phyloP scores from a whole-genome alignment of 2,888 invertebrate genomes.

The Axea sp. region DNA sequence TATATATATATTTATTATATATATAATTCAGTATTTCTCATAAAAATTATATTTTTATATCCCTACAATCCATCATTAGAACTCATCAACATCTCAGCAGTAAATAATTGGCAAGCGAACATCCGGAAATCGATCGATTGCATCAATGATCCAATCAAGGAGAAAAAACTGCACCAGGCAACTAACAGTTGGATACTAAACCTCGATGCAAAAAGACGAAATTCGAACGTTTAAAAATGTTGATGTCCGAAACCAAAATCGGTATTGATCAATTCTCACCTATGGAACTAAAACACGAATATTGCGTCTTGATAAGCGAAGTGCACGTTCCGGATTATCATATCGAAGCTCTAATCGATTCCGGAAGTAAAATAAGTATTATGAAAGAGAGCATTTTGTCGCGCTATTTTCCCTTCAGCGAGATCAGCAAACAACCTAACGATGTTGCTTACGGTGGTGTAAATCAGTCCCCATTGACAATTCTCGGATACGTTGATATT shows the following conservation, averaged over 20 bases:
- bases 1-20: too few relatives aligned
- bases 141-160: slow-evolving; percentile 6
- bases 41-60: too few relatives aligned
- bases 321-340: slow-evolving; percentile 1
- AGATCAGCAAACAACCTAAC: not conserved
- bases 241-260: not conserved
- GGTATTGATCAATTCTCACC: not conserved
- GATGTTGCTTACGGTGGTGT: slow-evolving; percentile 45
- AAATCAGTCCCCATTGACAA: slow-evolving; percentile 38
- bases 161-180: not conserved
- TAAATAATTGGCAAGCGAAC: slow-evolving; percentile 38
- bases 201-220: not conserved
- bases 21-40: too few relatives aligned
- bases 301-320: slow-evolving; percentile 38
- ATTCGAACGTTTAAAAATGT: slow-evolving; percentile 7
- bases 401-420: slow-evolving; percentile 15
- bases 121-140: slow-evolving; percentile 41
- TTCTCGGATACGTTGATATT: slow-evolving; percentile 28
- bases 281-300: slow-evolving; percentile 32
- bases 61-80: too few relatives aligned
- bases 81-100: too few relatives aligned
- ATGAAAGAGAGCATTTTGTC: slow-evolving; percentile 34
- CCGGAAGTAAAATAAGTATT: slow-evolving; percentile 56
- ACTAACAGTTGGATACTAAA: slow-evolving; percentile 11
- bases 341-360: slow-evolving; percentile 46